Base-by-base conservation (phyloP, 1,140 invertebrate genomes). In the Drosophila ohnishii region DNA sequence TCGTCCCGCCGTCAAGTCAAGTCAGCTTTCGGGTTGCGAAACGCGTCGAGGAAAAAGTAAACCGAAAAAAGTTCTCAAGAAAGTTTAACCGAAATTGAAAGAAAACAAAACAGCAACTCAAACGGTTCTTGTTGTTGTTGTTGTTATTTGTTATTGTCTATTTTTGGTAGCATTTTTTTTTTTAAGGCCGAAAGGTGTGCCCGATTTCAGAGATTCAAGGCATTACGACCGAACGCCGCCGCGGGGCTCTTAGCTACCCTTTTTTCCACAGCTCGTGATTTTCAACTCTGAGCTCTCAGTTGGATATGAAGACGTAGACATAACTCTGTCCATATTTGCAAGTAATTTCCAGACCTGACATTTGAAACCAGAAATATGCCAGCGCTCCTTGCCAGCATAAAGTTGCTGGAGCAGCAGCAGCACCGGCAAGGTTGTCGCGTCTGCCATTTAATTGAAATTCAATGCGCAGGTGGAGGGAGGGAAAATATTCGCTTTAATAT, bases 361-460 rank as follows among this genome's bases (percentile, higher is more conserved):
- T 86, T 86, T 86, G 80, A 88, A 84, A 86, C 79, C 86, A 63
- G 84, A 80, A 83, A 75, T 76, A 53, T 67, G 45, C 63, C 47
- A 55, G 53, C 47, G 50, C 61, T 50, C 16, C 56, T 42, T 60
- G 44, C 58, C 44, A 48, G 34, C 39, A 55, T 50, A 55, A 59
- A 61, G 48, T 59, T 58, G 72, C 42, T 79, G 45, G 32, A 35
- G 25, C 22, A 47, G 42, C 42, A 44, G 28, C 47, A 16, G 25
- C 42, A 50, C 40, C 40, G 16, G 75, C 61, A 59, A 75, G 73
- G 67, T 55, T 60, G 63, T 61, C 56, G 22, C 53, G 48, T 69
- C 64, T 76, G 80, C 58, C 62, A 78, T 78, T 55, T 88, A 88
- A 89, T 84, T 88, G 84, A 89, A 88, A 88, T 88, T 75, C 84